These are phyloP conservation scores for Aramus guarauna DNA, from an alignment of 2,113 vertebrate species.

Conservation along the genomic window DNA sequence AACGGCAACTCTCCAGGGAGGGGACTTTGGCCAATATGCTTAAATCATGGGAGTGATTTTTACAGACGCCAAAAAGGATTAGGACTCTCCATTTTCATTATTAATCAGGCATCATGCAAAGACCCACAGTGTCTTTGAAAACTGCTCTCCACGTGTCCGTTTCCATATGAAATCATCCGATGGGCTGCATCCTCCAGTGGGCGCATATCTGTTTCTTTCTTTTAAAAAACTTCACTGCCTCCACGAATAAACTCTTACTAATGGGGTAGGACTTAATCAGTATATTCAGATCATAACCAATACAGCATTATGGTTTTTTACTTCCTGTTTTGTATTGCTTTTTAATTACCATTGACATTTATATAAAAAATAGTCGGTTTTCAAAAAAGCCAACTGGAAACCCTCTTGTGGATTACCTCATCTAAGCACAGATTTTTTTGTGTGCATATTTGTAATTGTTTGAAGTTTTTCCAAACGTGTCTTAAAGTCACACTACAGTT, in stretches of 20 bases:
- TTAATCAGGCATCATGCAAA: background rate
- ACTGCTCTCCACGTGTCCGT: fast-evolving
- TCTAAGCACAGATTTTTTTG: background rate
- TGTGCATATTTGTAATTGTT: conserved; percentile 47
- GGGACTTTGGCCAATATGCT: background rate
- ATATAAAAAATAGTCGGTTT: conserved; percentile 40
- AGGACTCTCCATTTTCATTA: background rate
- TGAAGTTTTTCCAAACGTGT: conserved; percentile 42
- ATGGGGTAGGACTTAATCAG: background rate
- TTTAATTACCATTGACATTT: conserved; percentile 55
- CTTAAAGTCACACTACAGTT: conserved; percentile 22
- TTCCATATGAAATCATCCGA: conserved; percentile 6
- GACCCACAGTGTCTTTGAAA: background rate
- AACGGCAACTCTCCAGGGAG: background rate
- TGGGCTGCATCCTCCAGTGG: background rate
- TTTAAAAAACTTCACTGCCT: background rate
- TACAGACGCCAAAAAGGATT: conserved; percentile 5
- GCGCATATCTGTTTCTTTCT: background rate
- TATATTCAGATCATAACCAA: background rate
- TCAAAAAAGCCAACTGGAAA: conserved; percentile 53
- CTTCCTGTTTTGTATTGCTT: conserved; percentile 44
- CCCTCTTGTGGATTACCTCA: conserved; percentile 61
- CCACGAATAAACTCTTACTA: background rate
- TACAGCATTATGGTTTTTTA: background rate
- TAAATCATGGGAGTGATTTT: background rate